Conservation (phyloP, 1,140 invertebrate species). For the Adelges cooleyi region DNA sequence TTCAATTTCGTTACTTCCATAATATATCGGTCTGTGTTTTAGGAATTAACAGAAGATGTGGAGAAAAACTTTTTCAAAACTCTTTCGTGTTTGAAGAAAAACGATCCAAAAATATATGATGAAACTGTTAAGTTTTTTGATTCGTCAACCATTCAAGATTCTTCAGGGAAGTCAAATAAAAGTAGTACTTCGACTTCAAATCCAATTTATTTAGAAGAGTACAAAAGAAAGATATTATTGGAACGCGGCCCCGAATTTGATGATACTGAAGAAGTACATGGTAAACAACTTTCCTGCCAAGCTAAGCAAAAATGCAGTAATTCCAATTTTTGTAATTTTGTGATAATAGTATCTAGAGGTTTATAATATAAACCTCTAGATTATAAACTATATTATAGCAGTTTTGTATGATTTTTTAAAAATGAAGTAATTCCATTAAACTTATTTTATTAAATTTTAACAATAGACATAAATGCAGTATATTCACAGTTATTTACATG, state of each 20-base stretch:
- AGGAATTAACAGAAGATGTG: slow-evolving; percentile 47
- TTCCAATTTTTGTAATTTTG: too few species aligned
- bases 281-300: slow-evolving; percentile 30
- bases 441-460: too few species aligned
- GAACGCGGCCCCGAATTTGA: slow-evolving; percentile 53
- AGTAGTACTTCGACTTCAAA: slow-evolving; percentile 32
- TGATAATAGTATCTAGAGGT: too few species aligned
- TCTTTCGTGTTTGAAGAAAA: slow-evolving; percentile 69
- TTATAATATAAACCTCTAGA: too few species aligned
- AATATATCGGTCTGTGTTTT: slow-evolving; percentile 9
- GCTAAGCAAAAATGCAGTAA: too few species aligned
- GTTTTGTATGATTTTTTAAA: too few species aligned
- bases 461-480: too few species aligned
- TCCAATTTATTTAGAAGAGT: slow-evolving; percentile 61
- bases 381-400: too few species aligned
- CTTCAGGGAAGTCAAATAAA: slow-evolving; percentile 34
- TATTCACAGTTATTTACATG: too few species aligned
- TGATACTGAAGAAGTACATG: slow-evolving; percentile 43
- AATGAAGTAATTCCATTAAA: too few species aligned
- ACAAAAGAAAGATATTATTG: slow-evolving; percentile 63
- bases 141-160: slow-evolving; percentile 32
- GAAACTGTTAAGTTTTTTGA: slow-evolving; percentile 62
- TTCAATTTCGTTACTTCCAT: too few species aligned
- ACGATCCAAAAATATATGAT: slow-evolving; percentile 81
- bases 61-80: slow-evolving; percentile 82